phyloP scores from a whole-genome alignment of 1,140 invertebrate species.

The Bombus polaris region DNA sequence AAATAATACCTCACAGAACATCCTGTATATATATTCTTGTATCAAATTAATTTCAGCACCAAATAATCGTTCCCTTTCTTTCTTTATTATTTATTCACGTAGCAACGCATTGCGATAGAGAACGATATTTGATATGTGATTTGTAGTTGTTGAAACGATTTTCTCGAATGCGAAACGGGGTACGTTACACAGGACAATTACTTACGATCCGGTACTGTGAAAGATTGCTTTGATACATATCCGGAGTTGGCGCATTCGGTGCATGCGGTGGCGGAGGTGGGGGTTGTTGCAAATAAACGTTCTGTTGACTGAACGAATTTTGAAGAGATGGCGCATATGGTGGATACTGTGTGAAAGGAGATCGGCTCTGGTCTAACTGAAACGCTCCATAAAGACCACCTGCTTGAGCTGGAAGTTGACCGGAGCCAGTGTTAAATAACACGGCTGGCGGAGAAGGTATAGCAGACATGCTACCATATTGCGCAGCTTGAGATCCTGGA shows the following conservation, averaged over 20 bases:
- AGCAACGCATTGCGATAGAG: neutral
- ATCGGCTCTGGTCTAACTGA: slow-evolving; percentile 85
- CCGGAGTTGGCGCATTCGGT: slow-evolving; percentile 85
- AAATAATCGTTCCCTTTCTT: neutral
- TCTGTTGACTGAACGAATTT: slow-evolving; percentile 87
- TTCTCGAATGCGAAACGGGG: neutral
- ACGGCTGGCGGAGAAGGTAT: slow-evolving; percentile 92
- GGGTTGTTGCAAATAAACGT: slow-evolving; percentile 86
- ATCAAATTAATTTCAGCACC: slow-evolving; percentile 1
- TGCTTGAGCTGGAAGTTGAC: slow-evolving; percentile 88
- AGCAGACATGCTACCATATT: slow-evolving; percentile 90
- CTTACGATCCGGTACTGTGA: slow-evolving; percentile 89
- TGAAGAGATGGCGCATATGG: slow-evolving; percentile 83
- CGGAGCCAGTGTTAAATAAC: slow-evolving; percentile 89
- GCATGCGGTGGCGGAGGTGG: slow-evolving; percentile 81
- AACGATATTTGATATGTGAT: neutral
- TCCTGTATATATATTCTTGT: neutral
- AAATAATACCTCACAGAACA: neutral
- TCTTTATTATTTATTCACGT: neutral
- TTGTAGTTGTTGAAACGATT: neutral
- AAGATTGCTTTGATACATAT: slow-evolving; percentile 91
- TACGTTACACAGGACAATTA: slow-evolving; percentile 13
- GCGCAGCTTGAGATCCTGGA: slow-evolving; percentile 82
- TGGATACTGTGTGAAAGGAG: slow-evolving; percentile 87
- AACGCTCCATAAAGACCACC: slow-evolving; percentile 90